phyloP scores from a whole-genome alignment of 2,888 invertebrate species.

The Bugulina stolonifera region DNA sequence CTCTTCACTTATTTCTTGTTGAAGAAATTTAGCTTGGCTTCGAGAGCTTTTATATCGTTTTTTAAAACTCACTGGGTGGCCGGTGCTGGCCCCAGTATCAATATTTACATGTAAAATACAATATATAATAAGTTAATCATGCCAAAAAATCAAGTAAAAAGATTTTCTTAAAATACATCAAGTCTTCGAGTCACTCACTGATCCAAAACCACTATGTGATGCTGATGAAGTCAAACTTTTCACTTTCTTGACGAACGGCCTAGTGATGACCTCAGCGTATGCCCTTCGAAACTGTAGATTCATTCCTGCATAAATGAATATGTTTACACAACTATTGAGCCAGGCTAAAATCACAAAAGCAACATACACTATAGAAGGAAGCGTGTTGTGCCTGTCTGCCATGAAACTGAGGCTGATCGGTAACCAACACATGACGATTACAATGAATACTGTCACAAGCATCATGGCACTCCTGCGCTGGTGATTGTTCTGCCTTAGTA shows the following conservation, averaged over 20 bases:
- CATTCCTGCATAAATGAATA: slow-evolving; percentile 21
- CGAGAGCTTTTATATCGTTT: no score
- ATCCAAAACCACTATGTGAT: background rate
- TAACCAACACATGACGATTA: slow-evolving; percentile 19
- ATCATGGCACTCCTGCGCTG: slow-evolving; percentile 19
- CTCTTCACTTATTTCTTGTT: no score
- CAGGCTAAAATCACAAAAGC: slow-evolving; percentile 17
- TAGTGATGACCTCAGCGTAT: background rate
- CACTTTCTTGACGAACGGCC: background rate
- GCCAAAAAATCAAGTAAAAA: no score
- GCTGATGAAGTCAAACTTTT: background rate
- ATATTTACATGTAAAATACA: no score
- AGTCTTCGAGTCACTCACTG: background rate
- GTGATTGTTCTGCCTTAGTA: slow-evolving; percentile 14
- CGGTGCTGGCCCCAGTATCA: no score
- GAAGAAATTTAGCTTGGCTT: no score
- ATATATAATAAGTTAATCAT: no score
- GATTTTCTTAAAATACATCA: no score
- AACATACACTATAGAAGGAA: slow-evolving; percentile 20
- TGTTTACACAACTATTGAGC: slow-evolving; percentile 20
- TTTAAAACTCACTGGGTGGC: no score
- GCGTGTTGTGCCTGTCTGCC: background rate
- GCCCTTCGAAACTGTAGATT: background rate
- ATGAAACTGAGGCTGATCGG: slow-evolving; percentile 21
- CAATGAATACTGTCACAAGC: slow-evolving; percentile 11